Conservation (phyloP, 1,140 invertebrate species). For the Lamellibrachia luymesi region DNA sequence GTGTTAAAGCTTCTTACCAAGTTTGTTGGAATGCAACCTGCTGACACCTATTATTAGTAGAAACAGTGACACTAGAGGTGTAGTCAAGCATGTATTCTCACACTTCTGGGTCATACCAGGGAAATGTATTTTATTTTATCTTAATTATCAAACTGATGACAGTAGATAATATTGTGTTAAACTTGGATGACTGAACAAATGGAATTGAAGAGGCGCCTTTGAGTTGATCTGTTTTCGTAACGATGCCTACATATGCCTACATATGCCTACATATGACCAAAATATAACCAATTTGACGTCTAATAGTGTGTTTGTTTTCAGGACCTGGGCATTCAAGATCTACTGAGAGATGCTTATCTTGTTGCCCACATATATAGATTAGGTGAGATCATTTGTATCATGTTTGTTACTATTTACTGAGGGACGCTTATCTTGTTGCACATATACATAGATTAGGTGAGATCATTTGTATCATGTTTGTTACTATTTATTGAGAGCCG, state of each 20-base stretch:
- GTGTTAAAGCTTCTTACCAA: not conserved
- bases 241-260: not conserved
- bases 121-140: not conserved
- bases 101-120: not conserved
- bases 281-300: slow-evolving; percentile 21
- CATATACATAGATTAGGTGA: too few species aligned
- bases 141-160: not conserved
- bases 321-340: slow-evolving; percentile 76
- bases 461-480: too few species aligned
- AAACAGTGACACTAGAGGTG: not conserved
- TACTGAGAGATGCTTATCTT: slow-evolving; percentile 79
- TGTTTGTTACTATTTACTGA: not conserved
- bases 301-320: slow-evolving; percentile 40
- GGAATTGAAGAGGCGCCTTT: not conserved
- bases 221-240: not conserved
- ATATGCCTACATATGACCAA: not conserved
- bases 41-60: not conserved
- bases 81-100: too few species aligned
- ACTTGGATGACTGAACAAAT: not conserved
- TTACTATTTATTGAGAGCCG: too few species aligned
- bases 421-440: not conserved
- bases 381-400: slow-evolving; percentile 56
- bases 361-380: slow-evolving; percentile 85
- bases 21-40: not conserved
- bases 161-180: not conserved